Conservation (phyloP, 2,113 vertebrate species). For the Canis aureus region DNA sequence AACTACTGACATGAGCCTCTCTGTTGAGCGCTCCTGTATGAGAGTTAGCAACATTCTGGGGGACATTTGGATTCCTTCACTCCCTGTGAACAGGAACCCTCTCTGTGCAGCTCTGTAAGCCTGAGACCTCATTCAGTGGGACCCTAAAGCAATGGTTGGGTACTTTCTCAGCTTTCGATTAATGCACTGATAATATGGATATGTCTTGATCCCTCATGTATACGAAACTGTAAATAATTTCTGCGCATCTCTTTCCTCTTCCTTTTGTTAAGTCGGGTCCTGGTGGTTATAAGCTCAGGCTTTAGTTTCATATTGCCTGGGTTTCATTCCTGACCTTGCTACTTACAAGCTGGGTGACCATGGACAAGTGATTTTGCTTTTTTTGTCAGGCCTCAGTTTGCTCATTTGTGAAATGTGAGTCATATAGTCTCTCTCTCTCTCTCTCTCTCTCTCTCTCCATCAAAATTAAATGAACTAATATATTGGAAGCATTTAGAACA, state of each 20-base stretch:
- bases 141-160: rapidly evolving
- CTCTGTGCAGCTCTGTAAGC: background rate
- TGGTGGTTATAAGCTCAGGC: background rate
- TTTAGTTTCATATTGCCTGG: background rate
- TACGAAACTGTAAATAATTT: rapidly evolving
- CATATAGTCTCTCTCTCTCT: background rate
- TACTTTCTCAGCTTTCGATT: background rate
- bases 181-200: background rate
- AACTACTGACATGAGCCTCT: too few species aligned
- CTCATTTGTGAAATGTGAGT: background rate
- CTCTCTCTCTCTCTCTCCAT: background rate
- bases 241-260: background rate
- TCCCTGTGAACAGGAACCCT: background rate
- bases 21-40: rapidly evolving
- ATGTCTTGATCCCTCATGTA: rapidly evolving
- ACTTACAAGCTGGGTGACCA: background rate
- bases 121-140: rapidly evolving
- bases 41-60: background rate
- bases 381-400: background rate
- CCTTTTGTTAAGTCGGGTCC: background rate
- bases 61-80: background rate
- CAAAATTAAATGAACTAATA: background rate
- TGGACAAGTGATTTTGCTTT: background rate
- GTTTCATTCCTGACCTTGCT: background rate
- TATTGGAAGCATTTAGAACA: background rate